phyloP scores from a whole-genome alignment of 1,140 invertebrate species.

The Artemia franciscana region DNA sequence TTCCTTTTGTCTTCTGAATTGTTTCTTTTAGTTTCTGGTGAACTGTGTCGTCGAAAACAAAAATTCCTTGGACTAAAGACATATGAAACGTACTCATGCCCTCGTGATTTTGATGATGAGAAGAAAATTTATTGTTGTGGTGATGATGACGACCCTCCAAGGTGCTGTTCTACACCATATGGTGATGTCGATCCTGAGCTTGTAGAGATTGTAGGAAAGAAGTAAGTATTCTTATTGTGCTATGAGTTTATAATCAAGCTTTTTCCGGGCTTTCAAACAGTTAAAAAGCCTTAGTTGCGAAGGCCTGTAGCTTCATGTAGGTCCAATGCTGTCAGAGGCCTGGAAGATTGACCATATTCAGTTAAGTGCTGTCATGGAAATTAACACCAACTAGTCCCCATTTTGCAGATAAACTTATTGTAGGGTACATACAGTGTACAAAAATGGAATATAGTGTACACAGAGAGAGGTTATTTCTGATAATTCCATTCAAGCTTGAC shows the following conservation, averaged over 20 bases:
- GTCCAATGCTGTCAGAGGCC: too few species aligned
- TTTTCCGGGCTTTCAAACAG: too few species aligned
- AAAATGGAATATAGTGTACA: too few species aligned
- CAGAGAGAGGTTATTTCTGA: too few species aligned
- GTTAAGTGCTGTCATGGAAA: too few species aligned
- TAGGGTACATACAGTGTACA: too few species aligned
- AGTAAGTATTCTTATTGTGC: background rate
- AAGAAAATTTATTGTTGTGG: background rate
- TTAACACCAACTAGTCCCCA: too few species aligned
- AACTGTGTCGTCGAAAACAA: background rate
- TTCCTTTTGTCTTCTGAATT: background rate
- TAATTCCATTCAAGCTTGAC: too few species aligned
- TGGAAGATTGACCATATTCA: too few species aligned
- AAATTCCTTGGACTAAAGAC: background rate
- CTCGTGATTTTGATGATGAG: background rate
- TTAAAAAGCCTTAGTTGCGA: too few species aligned
- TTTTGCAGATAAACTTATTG: too few species aligned
- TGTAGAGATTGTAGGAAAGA: background rate
- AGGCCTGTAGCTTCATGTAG: too few species aligned
- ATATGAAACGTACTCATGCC: background rate
- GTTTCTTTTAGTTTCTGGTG: background rate
- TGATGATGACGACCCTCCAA: background rate
- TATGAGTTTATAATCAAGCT: background rate
- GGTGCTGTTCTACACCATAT: background rate
- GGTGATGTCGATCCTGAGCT: background rate